Percentiles rank a stretch among this genome's conserved stretches.
Conservation (phyloP, 2,113 vertebrate genomes). For the Periophthalmodon schlosseri region DNA sequence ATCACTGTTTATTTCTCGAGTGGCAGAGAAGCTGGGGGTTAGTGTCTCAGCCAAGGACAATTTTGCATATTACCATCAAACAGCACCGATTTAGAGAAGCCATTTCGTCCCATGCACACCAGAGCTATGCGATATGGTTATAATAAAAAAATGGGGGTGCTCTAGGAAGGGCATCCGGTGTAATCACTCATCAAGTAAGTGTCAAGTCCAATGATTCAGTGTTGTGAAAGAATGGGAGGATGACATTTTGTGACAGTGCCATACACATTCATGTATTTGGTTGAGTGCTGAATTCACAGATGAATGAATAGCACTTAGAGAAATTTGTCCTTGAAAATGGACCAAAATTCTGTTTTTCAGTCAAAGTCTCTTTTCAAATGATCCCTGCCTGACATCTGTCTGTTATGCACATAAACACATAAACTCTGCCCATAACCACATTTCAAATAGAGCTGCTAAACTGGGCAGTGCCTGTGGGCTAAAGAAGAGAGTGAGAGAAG, state of each 20-base stretch:
- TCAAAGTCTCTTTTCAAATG: neutral
- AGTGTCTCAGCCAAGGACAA: conserved; percentile 6
- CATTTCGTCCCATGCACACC: neutral
- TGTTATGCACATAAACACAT: neutral
- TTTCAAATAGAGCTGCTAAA: too few species aligned
- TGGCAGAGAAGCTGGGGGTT: neutral
- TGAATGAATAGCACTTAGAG: neutral
- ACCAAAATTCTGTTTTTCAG: neutral
- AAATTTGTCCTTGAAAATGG: neutral
- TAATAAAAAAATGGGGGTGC: neutral
- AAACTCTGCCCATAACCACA: too few species aligned
- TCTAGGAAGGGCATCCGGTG: too few species aligned
- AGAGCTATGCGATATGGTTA: neutral
- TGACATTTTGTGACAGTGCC: neutral
- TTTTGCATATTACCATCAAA: conserved; percentile 3
- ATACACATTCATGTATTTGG: neutral
- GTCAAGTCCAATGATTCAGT: neutral
- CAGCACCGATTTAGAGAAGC: neutral
- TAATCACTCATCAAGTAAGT: neutral
- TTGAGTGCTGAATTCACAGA: neutral
- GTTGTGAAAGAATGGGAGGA: neutral
- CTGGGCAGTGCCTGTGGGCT: too few species aligned
- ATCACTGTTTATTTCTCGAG: neutral
- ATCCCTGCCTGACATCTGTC: neutral
- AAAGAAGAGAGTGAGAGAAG: too few species aligned